Evolutionary conservation across 2,888 invertebrate species (phyloP).

Genomic region (Chrysopilus asiliformis): DNA sequence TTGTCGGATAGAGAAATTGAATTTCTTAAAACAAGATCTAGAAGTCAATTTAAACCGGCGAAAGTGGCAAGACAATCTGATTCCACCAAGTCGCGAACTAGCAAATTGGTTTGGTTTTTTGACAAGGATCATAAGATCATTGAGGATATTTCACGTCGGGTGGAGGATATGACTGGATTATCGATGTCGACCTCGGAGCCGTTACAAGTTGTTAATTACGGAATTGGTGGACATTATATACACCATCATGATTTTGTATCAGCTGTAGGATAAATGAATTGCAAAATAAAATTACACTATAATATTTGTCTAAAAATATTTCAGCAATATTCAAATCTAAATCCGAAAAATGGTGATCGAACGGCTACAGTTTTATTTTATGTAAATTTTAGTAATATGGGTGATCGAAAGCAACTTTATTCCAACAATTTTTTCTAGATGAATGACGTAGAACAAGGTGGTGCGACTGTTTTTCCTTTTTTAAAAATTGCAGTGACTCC

Average conservation of each 20-base stretch:
- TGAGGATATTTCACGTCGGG: conserved; percentile 58
- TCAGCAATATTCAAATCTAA: too few species aligned
- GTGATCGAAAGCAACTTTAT: too few species aligned
- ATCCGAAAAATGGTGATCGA: too few species aligned
- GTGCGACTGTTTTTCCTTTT: conserved; percentile 86
- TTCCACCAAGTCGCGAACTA: too few species aligned
- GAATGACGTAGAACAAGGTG: conserved; percentile 86
- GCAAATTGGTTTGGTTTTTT: conserved; percentile 93
- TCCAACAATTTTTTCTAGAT: conserved; percentile 50
- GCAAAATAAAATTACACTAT: too few species aligned
- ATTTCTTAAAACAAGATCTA: conserved; percentile 68
- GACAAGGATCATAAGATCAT: conserved; percentile 67
- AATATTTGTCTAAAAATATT: too few species aligned
- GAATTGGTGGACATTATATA: conserved; percentile 96
- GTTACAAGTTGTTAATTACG: conserved; percentile 96
- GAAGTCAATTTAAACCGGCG: conserved; percentile 79
- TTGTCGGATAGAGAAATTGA: conserved; percentile 78
- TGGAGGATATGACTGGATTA: conserved; percentile 76
- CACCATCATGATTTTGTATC: conserved; percentile 96
- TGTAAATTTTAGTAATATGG: too few species aligned
- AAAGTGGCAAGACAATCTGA: too few species aligned
- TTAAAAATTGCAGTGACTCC: conserved; percentile 73
- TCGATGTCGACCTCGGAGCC: conserved; percentile 85
- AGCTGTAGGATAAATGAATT: too few species aligned
- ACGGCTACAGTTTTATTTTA: conserved; percentile 33